Evolutionary conservation across 2,797 vertebrate genomes (phyloP).

Genomic region (Thripadectes ignobilis): DNA sequence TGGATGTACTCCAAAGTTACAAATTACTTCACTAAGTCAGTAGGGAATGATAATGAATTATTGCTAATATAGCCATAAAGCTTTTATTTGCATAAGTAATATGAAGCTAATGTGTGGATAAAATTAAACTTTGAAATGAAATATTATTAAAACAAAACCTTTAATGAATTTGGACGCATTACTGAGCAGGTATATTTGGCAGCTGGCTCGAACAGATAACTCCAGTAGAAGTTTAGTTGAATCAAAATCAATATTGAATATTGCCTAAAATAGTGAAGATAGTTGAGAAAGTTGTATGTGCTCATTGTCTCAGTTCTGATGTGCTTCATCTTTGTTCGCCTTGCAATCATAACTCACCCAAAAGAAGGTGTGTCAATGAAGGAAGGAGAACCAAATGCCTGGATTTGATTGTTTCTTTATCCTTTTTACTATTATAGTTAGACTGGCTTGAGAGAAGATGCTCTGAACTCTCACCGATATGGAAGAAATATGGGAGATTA

Average conservation of each 20-base stretch:
- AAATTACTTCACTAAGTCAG: conserved; percentile 52
- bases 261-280: neutral
- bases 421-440: neutral
- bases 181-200: conserved; percentile 57
- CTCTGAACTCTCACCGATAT: neutral
- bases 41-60: conserved; percentile 66
- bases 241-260: conserved; percentile 61
- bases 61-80: conserved; percentile 56
- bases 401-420: neutral
- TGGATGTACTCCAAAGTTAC: conserved; percentile 59
- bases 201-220: conserved; percentile 56
- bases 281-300: neutral
- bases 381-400: neutral
- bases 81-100: conserved; percentile 73
- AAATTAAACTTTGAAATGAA: conserved; percentile 71
- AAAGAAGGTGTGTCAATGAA: neutral
- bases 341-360: neutral
- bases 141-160: conserved; percentile 65
- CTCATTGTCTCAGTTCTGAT: neutral
- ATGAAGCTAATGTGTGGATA: conserved; percentile 59
- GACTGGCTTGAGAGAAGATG: neutral
- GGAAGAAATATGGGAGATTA: neutral
- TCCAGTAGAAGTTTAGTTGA: conserved; percentile 40
- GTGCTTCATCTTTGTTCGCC: neutral
- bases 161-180: conserved; percentile 61